Percentiles rank a stretch among this genome's conserved stretches.
phyloP scores from a whole-genome alignment of 2,888 invertebrate genomes.

The Acleris laterana region DNA sequence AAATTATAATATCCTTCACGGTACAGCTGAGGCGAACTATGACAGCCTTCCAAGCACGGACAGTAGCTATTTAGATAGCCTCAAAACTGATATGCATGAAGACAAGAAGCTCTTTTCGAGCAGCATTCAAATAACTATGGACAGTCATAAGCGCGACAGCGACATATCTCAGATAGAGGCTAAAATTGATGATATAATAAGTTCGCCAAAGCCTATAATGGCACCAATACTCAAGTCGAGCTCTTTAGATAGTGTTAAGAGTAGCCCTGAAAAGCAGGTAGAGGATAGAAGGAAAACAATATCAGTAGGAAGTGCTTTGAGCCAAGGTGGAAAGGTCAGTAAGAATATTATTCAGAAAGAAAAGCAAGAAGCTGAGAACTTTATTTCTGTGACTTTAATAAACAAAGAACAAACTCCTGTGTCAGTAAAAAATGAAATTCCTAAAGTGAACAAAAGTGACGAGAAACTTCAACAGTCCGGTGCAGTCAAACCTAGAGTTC shows the following conservation, averaged over 20 bases:
- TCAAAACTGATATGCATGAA: conserved; percentile 71
- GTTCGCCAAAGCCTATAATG: conserved; percentile 80
- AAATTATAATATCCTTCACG: conserved; percentile 68
- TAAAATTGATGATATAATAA: conserved; percentile 82
- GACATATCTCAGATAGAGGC: conserved; percentile 83
- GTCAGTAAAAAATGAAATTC: conserved; percentile 51
- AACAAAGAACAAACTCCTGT: conserved; percentile 74
- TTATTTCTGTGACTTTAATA: conserved; percentile 84
- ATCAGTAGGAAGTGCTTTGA: conserved; percentile 78
- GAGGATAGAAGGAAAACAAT: conserved; percentile 79
- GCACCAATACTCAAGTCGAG: conserved; percentile 79
- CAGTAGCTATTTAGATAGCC: conserved; percentile 78
- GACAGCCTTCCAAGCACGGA: conserved; percentile 79
- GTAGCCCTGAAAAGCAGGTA: conserved; percentile 77
- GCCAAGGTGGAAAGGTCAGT: conserved; percentile 51
- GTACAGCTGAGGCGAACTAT: conserved; percentile 67
- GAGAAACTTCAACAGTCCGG: conserved; percentile 65
- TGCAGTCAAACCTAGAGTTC: conserved; percentile 69
- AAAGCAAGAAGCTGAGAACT: conserved; percentile 70
- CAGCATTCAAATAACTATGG: conserved; percentile 72
- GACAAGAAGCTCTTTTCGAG: conserved; percentile 73
- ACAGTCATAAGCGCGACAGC: conserved; percentile 72
- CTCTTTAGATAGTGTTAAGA: conserved; percentile 85
- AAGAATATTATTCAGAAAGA: conserved; percentile 50
- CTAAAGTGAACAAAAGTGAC: conserved; percentile 69